Conservation (phyloP, 2,888 invertebrate species). For the Campoletis raptor region DNA sequence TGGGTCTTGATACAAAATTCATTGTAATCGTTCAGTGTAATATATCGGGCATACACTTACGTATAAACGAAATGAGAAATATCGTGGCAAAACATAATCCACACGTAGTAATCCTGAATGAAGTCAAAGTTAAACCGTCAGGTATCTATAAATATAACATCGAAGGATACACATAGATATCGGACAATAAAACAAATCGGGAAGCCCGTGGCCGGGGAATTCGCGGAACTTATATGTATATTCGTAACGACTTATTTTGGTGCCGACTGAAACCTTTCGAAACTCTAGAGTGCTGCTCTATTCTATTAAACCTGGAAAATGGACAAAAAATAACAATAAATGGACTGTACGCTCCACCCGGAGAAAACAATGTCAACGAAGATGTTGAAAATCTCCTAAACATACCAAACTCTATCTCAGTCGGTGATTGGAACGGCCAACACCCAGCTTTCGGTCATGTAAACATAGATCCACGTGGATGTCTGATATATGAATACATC, state of each 20-base stretch:
- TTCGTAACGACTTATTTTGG: constrained; percentile 26
- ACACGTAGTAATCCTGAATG: constrained; percentile 30
- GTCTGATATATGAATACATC: constrained; percentile 18
- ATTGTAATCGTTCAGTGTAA: constrained; percentile 5
- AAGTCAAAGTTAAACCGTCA: constrained; percentile 28
- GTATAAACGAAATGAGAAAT: constrained; percentile 26
- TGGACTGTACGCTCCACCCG: constrained; percentile 21
- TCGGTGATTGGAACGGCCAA: constrained; percentile 39
- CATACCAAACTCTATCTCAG: constrained; percentile 26
- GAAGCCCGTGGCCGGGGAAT: constrained; percentile 9
- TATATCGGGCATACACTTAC: constrained; percentile 5
- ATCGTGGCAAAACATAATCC: constrained; percentile 29
- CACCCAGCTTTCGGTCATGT: constrained; percentile 20
- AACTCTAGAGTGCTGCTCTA: constrained; percentile 26
- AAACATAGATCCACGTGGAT: constrained; percentile 17
- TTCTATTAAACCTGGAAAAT: constrained; percentile 14
- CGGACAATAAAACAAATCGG: constrained; percentile 27
- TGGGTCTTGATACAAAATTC: constrained; percentile 10
- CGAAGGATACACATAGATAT: constrained; percentile 33
- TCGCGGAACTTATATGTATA: constrained; percentile 31
- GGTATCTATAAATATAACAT: constrained; percentile 40
- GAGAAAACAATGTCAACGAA: constrained; percentile 26
- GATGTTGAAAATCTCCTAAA: constrained; percentile 30
- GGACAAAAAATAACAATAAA: constrained; percentile 36
- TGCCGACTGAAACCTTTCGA: constrained; percentile 4